Evolutionary conservation across 2,113 vertebrate species (phyloP).

Genomic region (Alouatta palliata): DNA sequence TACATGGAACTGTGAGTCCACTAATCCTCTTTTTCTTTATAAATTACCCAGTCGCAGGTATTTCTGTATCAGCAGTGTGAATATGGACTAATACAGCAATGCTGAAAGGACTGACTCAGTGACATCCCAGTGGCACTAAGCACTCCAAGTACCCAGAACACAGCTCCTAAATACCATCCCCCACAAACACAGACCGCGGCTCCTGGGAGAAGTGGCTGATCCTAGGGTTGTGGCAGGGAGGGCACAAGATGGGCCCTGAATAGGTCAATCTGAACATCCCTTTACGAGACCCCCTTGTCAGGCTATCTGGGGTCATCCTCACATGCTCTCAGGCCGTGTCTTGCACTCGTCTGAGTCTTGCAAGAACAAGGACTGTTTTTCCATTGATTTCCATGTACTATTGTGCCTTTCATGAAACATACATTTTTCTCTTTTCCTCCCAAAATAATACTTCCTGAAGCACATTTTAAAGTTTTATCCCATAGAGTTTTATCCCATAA

Average conservation of each 20-base stretch:
- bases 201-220: neutral
- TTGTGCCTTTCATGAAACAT: neutral
- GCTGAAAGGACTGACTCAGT: neutral
- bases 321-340: neutral
- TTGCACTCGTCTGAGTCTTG: neutral
- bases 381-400: neutral
- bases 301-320: neutral
- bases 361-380: neutral
- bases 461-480: neutral
- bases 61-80: too few relatives aligned
- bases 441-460: neutral
- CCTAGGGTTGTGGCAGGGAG: neutral
- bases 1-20: too few relatives aligned
- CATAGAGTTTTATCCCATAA: neutral
- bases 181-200: neutral
- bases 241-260: neutral
- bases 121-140: neutral
- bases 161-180: neutral
- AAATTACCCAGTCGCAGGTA: too few relatives aligned
- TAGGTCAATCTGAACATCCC: neutral
- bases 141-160: neutral
- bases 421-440: too few relatives aligned
- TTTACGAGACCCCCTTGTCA: neutral
- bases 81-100: neutral
- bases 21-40: too few relatives aligned